phyloP scores from a whole-genome alignment of 2,888 invertebrate genomes.

The Saturnia japonica region DNA sequence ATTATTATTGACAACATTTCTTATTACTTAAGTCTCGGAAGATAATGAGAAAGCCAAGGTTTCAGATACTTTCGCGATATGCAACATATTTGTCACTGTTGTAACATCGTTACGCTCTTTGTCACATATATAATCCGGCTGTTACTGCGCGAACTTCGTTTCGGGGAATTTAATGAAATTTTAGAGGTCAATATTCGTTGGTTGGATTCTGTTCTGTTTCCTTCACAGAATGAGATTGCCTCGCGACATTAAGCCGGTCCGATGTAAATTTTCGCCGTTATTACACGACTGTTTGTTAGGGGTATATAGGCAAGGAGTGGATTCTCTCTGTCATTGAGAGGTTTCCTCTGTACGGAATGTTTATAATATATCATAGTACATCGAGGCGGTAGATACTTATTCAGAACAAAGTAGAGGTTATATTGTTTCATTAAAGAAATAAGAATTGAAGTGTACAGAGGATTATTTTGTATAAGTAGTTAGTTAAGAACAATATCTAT shows the following conservation, averaged over 20 bases:
- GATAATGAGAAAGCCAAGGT: conserved; percentile 67
- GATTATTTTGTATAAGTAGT: not conserved
- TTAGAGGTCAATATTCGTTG: conserved; percentile 51
- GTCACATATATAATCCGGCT: conserved; percentile 62
- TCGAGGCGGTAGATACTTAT: not conserved
- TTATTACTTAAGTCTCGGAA: conserved; percentile 41
- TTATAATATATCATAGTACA: conserved; percentile 1
- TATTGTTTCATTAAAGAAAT: not conserved
- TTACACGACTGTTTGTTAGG: conserved; percentile 64
- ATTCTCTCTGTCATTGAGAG: conserved; percentile 59
- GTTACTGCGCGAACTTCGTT: conserved; percentile 45
- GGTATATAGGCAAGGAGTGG: conserved; percentile 45
- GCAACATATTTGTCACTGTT: conserved; percentile 71
- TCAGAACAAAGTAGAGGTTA: not conserved
- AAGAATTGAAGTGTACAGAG: not conserved
- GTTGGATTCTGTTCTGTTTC: conserved; percentile 59
- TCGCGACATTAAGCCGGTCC: conserved; percentile 77
- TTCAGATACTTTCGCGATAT: conserved; percentile 59
- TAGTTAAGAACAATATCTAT: not conserved
- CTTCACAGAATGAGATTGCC: conserved; percentile 76
- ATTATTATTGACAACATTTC: conserved; percentile 16
- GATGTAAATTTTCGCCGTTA: conserved; percentile 78
- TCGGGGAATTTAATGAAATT: conserved; percentile 36
- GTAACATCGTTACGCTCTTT: conserved; percentile 69
- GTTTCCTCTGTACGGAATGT: conserved; percentile 25